These are phyloP conservation scores for Saccostrea glomerata DNA, from an alignment of 1,140 invertebrate species.

Conservation along the genomic window DNA sequence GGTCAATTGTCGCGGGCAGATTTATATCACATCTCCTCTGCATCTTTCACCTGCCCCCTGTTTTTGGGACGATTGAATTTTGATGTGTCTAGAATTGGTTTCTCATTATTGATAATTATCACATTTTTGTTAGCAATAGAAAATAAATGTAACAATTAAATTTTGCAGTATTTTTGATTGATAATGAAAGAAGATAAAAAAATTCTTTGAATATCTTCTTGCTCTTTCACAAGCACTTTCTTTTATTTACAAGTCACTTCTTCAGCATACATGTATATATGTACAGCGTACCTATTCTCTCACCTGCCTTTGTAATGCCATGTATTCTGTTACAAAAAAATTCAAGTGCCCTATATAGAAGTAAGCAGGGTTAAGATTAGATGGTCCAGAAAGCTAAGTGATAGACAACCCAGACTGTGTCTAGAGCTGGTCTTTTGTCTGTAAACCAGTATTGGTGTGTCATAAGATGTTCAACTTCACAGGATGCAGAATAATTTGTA, in stretches of 20 bases:
- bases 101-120: background rate
- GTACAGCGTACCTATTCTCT: background rate
- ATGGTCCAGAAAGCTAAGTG: background rate
- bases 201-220: background rate
- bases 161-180: background rate
- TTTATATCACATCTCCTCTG: background rate
- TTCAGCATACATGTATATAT: background rate
- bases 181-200: background rate
- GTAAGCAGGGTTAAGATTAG: background rate
- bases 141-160: background rate
- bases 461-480: background rate
- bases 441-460: background rate
- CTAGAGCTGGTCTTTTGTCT: background rate
- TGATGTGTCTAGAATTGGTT: background rate
- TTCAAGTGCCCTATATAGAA: slow-evolving; percentile 1
- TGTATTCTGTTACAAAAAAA: background rate
- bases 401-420: background rate
- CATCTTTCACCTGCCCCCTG: background rate
- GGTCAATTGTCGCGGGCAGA: background rate
- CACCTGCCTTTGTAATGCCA: background rate
- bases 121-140: background rate
- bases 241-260: background rate
- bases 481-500: background rate
- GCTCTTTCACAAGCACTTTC: background rate
- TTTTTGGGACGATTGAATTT: background rate